Evolutionary conservation across 2,113 vertebrate genomes (phyloP).

Genomic region (Etia nguti): DNA sequence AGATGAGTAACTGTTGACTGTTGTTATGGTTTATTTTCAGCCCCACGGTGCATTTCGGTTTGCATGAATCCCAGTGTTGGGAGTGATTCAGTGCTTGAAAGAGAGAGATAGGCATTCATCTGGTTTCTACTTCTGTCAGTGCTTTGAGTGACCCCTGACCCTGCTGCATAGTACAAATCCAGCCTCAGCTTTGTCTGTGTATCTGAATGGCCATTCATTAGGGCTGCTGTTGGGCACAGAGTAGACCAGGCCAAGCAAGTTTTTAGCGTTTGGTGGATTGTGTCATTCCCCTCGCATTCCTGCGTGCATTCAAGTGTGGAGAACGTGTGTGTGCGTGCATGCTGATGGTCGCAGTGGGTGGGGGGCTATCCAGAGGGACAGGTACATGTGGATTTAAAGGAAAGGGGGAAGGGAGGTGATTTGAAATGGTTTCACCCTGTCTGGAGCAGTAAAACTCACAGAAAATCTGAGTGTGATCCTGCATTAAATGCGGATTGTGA

Average conservation of each 20-base stretch:
- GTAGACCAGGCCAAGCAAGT: constrained; percentile 35
- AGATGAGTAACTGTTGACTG: constrained; percentile 20
- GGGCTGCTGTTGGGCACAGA: constrained; percentile 39
- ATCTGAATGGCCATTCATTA: constrained; percentile 69
- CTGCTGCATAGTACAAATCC: constrained; percentile 23
- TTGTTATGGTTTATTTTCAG: background rate
- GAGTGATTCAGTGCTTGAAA: constrained; percentile 1
- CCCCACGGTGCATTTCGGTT: background rate
- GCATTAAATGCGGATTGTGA: background rate
- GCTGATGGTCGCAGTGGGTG: constrained; percentile 2
- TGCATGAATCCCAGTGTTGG: background rate
- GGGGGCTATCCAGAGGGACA: constrained; percentile 48
- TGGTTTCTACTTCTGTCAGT: constrained; percentile 65
- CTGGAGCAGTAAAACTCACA: background rate
- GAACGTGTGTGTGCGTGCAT: background rate
- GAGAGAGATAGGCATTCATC: constrained; percentile 34
- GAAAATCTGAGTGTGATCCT: background rate
- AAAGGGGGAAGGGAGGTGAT: background rate
- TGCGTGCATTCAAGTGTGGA: constrained; percentile 65
- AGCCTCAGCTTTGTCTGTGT: constrained; percentile 43
- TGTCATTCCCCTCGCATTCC: constrained; percentile 71
- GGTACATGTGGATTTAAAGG: constrained; percentile 54
- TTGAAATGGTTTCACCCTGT: constrained; percentile 9
- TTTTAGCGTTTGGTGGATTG: constrained; percentile 45
- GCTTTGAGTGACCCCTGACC: constrained; percentile 63